A percentile compares a stretch with the other conserved stretches of the same genome.
phyloP scores from a whole-genome alignment of 2,113 vertebrate genomes.

The Hippolais icterina region DNA sequence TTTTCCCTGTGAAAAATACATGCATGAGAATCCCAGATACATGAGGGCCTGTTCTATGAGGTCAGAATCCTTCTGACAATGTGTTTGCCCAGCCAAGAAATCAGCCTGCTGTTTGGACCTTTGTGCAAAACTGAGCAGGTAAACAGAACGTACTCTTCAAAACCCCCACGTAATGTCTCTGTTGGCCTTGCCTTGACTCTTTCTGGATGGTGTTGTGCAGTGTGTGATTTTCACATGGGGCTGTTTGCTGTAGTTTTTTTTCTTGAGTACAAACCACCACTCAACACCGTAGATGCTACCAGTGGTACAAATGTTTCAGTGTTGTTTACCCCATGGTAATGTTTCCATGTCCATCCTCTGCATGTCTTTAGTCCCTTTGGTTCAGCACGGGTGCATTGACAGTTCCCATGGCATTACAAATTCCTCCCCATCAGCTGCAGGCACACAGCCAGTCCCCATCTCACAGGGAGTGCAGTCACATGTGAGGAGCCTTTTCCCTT shows the following conservation, averaged over 20 bases:
- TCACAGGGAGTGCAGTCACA: background rate
- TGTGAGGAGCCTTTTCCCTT: background rate
- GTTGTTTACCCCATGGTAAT: background rate
- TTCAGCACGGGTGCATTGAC: background rate
- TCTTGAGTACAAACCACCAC: background rate
- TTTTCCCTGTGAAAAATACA: background rate
- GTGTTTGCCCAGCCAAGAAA: background rate
- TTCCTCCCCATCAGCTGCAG: background rate
- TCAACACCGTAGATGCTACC: background rate
- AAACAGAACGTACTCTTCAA: background rate
- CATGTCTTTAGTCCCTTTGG: background rate
- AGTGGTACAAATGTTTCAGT: background rate
- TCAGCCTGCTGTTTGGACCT: background rate
- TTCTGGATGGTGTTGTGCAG: background rate
- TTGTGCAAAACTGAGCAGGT: background rate
- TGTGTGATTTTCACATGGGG: background rate
- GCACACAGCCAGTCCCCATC: background rate
- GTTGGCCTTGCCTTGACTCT: background rate
- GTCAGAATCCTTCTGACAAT: background rate
- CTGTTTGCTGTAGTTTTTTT: background rate
- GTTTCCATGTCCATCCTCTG: background rate
- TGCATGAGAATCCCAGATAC: rapidly evolving
- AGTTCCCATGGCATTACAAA: background rate
- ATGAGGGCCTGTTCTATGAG: background rate
- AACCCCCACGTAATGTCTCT: background rate